phyloP scores from a whole-genome alignment of 1,140 invertebrate genomes.

The Drosophila tani region DNA sequence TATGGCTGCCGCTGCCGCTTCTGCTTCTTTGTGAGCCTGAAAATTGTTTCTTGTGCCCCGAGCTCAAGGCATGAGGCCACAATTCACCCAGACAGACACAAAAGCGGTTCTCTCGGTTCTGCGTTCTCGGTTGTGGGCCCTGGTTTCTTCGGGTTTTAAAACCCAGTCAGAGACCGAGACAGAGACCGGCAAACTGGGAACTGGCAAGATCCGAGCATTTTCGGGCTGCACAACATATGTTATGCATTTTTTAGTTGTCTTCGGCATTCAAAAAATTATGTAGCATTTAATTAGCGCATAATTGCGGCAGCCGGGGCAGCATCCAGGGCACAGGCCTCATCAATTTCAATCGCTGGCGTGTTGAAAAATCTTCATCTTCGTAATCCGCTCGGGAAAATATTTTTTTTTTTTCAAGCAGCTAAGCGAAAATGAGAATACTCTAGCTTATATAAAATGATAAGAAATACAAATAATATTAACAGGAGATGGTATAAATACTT shows the following conservation, averaged over 20 bases:
- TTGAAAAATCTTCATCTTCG: slow-evolving; percentile 27
- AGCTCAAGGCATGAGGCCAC: slow-evolving; percentile 68
- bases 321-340: slow-evolving; percentile 28
- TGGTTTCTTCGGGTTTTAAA: slow-evolving; percentile 5
- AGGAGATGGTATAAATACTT: neutral
- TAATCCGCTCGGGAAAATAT: slow-evolving; percentile 16
- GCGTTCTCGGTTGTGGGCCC: slow-evolving; percentile 3
- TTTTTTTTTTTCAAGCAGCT: neutral
- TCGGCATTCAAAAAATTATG: slow-evolving; percentile 81
- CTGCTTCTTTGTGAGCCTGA: slow-evolving; percentile 53
- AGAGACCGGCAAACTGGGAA: slow-evolving; percentile 13
- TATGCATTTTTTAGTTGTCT: slow-evolving; percentile 82
- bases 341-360: slow-evolving; percentile 43
- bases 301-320: slow-evolving; percentile 56
- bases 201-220: slow-evolving; percentile 8
- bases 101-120: slow-evolving; percentile 51
- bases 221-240: slow-evolving; percentile 75
- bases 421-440: neutral
- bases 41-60: slow-evolving; percentile 80
- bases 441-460: no score
- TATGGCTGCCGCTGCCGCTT: slow-evolving; percentile 57
- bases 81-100: slow-evolving; percentile 44
- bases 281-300: slow-evolving; percentile 83
- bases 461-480: no score
- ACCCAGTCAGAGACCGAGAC: slow-evolving; percentile 18